Evolutionary conservation across 2,888 invertebrate genomes (phyloP).

Genomic region (Ramazzottius varieornatus): DNA sequence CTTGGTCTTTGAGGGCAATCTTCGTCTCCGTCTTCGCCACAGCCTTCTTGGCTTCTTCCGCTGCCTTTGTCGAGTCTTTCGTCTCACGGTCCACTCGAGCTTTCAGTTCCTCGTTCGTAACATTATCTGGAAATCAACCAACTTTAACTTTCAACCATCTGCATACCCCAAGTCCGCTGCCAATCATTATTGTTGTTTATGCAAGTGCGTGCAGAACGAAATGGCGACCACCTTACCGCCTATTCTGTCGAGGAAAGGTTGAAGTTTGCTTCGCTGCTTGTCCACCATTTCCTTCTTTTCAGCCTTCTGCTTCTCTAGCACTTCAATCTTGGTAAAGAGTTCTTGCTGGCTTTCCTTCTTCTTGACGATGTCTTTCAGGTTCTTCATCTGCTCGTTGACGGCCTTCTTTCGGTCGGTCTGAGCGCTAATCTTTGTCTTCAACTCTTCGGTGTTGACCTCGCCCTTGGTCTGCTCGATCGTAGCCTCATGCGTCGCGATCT

Average conservation of each 20-base stretch:
- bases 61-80: background rate
- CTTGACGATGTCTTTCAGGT: background rate
- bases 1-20: background rate
- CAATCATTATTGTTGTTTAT: too few relatives aligned
- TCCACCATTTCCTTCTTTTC: constrained; percentile 16
- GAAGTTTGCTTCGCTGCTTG: background rate
- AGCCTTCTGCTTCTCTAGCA: constrained; percentile 21
- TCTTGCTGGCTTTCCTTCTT: background rate
- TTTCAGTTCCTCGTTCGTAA: too few relatives aligned
- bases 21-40: background rate
- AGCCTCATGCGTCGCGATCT: too few relatives aligned
- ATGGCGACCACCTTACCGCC: background rate
- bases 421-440: background rate
- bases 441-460: too few relatives aligned
- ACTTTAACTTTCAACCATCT: too few relatives aligned
- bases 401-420: background rate
- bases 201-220: too few relatives aligned
- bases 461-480: too few relatives aligned
- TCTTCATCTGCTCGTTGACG: background rate
- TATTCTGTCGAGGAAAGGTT: background rate
- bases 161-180: too few relatives aligned
- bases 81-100: too few relatives aligned
- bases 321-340: constrained; percentile 11
- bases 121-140: too few relatives aligned
- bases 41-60: background rate